Evolutionary conservation across 2,888 invertebrate species (phyloP).

Genomic region (Platerodrilus igneus): DNA sequence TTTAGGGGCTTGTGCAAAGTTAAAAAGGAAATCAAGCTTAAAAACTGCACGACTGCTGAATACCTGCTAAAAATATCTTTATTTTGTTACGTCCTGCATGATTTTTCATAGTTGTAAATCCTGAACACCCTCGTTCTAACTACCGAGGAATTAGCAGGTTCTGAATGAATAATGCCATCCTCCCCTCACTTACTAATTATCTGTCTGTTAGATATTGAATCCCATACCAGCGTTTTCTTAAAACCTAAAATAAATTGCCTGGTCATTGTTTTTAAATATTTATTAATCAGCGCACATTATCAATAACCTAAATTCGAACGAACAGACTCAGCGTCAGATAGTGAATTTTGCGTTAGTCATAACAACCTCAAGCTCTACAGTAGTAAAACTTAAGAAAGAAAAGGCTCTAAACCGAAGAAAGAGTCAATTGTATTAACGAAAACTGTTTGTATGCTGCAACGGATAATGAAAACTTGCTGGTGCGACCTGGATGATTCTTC

Average conservation of each 20-base stretch:
- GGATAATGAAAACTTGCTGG: constrained; percentile 21
- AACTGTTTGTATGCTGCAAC: constrained; percentile 23
- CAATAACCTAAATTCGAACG: constrained; percentile 42
- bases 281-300: constrained; percentile 41
- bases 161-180: no score
- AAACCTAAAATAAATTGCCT: constrained; percentile 40
- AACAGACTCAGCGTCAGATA: constrained; percentile 38
- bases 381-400: constrained; percentile 47
- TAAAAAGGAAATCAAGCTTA: constrained; percentile 26
- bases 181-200: no score
- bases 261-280: constrained; percentile 31
- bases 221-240: constrained; percentile 36
- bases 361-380: constrained; percentile 32
- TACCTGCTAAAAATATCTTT: constrained; percentile 25
- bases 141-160: no score
- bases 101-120: no score
- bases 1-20: no score
- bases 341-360: constrained; percentile 37
- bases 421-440: constrained; percentile 43
- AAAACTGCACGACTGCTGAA: constrained; percentile 28
- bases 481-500: constrained; percentile 22
- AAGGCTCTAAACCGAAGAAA: constrained; percentile 45
- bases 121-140: no score
- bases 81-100: no score
- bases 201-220: constrained; percentile 37